Percentiles rank a stretch among this genome's conserved stretches.
Conservation (phyloP, 2,113 vertebrate species). For the Poeciliopsis occidentalis region DNA sequence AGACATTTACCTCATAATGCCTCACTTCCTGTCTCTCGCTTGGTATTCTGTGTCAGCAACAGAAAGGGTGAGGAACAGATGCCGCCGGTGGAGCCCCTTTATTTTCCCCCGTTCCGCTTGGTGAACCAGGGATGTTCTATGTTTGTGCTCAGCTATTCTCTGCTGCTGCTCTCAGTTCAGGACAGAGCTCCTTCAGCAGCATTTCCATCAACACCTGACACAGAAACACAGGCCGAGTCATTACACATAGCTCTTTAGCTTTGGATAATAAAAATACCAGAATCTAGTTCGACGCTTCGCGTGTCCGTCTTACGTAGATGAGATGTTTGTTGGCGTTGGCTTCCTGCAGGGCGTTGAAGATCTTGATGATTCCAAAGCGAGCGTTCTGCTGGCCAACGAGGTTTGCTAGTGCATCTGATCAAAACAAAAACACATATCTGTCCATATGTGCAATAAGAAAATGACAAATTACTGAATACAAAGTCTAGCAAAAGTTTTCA, state of each 20-base stretch:
- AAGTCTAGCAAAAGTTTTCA: no score
- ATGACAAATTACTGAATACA: no score
- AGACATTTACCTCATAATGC: slow-evolving; percentile 16
- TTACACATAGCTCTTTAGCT: not conserved
- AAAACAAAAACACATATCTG: not conserved
- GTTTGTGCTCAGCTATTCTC: slow-evolving; percentile 80
- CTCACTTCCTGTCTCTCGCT: slow-evolving; percentile 18
- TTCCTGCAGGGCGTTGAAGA: slow-evolving; percentile 96
- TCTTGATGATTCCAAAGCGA: slow-evolving; percentile 94
- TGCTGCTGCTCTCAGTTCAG: slow-evolving; percentile 87
- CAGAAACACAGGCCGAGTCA: not conserved
- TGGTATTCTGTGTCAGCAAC: slow-evolving; percentile 53
- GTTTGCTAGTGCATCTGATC: slow-evolving; percentile 90
- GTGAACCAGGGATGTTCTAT: not conserved
- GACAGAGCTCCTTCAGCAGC: slow-evolving; percentile 92
- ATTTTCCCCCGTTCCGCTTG: not conserved
- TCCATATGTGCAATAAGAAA: no score
- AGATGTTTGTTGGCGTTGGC: slow-evolving; percentile 96
- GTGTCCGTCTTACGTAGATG: slow-evolving; percentile 88
- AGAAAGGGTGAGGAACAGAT: slow-evolving; percentile 38
- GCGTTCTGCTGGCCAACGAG: slow-evolving; percentile 98
- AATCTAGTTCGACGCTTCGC: not conserved
- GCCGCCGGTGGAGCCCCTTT: not conserved
- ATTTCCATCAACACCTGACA: slow-evolving; percentile 92
- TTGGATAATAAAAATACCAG: not conserved